Evolutionary conservation across 1,140 invertebrate species (phyloP), one percentile per base, ranked within the genome.

Genomic region (Penaeus vannamei): DNA sequence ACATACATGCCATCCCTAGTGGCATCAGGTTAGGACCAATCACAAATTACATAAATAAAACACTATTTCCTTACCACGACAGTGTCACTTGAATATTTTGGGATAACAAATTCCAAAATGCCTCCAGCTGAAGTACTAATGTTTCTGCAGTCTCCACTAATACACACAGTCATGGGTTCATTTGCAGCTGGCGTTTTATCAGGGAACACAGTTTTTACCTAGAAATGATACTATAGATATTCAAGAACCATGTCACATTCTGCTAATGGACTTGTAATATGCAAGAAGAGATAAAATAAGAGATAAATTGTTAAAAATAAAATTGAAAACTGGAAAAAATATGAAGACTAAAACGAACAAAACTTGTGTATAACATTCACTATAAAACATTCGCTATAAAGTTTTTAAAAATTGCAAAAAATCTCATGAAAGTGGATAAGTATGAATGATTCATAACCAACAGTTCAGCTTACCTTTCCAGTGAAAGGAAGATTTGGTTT

Each of bases 401-500:
- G 17, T 53, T 14, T 12, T 59, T 72, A 17, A 17, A 12, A 23
- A 17, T 17, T 12, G 14, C 53, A 53, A 53, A 61, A n/a, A 23
- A 0, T 80, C 23, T 80, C 32, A 46, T 83, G n/a, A 59, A 61
- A n/a, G n/a, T 83, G 59, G 22, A 61, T 42, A 42, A 42, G 1
- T 7, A 7, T 42, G 36, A 42, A 42, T 42, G 22, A 46, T 83
- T 29, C 32, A 42, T 17, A 59, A 46, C 61, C 23, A n/a, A 42
- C 42, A 59, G n/a, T 4, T 81, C 17, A 46, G 20, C 84, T 12
- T n/a, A 89, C 87, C 87, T 84, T 59, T 62, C 81, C 87, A 29
- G 87, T 89, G n/a, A 76, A 89, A 59, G 87, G 87, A 2, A 89
- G 72, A 62, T 76, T 83, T 23, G 87, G 87, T 59, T 89, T 89